phyloP scores from a whole-genome alignment of 2,113 vertebrate species.

The Leiothrix lutea region DNA sequence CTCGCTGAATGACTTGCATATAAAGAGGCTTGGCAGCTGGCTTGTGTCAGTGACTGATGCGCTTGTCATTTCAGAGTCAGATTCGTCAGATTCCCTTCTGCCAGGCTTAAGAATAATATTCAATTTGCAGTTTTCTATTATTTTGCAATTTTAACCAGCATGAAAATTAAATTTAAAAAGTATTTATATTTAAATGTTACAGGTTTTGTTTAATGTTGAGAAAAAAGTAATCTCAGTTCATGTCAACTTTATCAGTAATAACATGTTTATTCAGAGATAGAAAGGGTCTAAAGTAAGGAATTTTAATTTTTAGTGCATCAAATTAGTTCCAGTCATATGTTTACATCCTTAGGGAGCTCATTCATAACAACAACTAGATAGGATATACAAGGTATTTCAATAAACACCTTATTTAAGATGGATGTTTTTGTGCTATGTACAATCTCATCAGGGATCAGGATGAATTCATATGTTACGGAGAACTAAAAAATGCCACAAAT shows the following conservation, averaged over 20 bases:
- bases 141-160: not conserved
- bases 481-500: constrained; percentile 1
- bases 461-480: not conserved
- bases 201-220: not conserved
- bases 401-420: not conserved
- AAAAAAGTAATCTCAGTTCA: not conserved
- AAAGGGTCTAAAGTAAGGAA: not conserved
- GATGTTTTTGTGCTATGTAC: not conserved
- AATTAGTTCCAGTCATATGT: not conserved
- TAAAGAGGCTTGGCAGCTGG: constrained; percentile 61
- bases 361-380: not conserved
- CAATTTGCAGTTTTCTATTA: not conserved
- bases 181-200: not conserved
- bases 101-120: constrained; percentile 30
- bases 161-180: not conserved
- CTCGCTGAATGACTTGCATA: constrained; percentile 70
- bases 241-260: not conserved
- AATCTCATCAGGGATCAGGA: not conserved
- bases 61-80: constrained; percentile 43
- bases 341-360: not conserved
- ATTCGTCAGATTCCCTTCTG: constrained; percentile 17
- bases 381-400: not conserved
- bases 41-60: constrained; percentile 50
- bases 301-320: not conserved
- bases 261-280: not conserved